Percentiles rank a stretch among this genome's conserved stretches.
These are phyloP conservation scores for Cricetomys ansorgei DNA, from an alignment of 2,113 vertebrate species.

Conservation along the genomic window DNA sequence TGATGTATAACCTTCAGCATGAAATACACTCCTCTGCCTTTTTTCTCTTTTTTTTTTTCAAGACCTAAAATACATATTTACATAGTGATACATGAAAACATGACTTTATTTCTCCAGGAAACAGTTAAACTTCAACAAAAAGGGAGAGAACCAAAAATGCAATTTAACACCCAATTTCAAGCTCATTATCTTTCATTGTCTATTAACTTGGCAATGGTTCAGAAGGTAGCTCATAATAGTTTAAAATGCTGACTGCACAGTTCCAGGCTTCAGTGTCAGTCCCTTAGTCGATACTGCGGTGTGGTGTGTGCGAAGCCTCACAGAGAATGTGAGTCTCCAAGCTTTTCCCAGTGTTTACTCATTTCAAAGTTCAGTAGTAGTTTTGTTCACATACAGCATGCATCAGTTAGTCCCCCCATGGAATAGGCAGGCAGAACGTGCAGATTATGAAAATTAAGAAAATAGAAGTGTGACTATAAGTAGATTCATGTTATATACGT, in stretches of 20 bases:
- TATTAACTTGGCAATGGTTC: conserved; percentile 94
- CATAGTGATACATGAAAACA: conserved; percentile 85
- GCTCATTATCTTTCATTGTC: conserved; percentile 95
- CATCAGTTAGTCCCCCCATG: neutral
- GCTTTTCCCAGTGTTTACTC: conserved; percentile 74
- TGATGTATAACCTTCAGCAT: neutral
- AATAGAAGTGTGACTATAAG: neutral
- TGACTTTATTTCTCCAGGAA: conserved; percentile 88
- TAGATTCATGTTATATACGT: neutral
- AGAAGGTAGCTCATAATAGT: conserved; percentile 94
- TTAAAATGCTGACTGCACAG: conserved; percentile 94
- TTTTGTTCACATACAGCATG: conserved; percentile 49
- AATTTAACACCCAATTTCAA: conserved; percentile 95
- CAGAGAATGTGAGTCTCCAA: conserved; percentile 76
- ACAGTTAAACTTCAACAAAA: conserved; percentile 90
- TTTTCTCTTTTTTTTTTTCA: conserved; percentile 62
- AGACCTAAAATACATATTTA: conserved; percentile 85
- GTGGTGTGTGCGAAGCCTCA: conserved; percentile 73
- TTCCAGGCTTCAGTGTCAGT: conserved; percentile 87
- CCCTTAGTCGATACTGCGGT: conserved; percentile 84
- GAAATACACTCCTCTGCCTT: conserved; percentile 45
- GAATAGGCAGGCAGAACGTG: conserved; percentile 11
- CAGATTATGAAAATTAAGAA: conserved; percentile 33
- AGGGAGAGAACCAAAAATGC: conserved; percentile 91
- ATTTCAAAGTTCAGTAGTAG: conserved; percentile 65